Conservation (phyloP, 2,888 invertebrate species). For the Eupithecia subumbrata region DNA sequence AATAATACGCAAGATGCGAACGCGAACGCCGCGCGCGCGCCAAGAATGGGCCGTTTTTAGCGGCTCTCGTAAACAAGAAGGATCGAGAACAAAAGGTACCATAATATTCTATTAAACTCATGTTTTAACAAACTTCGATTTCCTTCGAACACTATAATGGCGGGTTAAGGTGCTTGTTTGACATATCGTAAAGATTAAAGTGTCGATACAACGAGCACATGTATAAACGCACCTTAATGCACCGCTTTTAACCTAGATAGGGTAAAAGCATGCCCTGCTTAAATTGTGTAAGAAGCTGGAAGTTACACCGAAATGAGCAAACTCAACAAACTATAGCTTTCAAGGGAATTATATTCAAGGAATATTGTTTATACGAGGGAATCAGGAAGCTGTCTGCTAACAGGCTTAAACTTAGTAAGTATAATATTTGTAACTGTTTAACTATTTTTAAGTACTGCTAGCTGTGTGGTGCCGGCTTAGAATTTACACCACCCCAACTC, state of each 20-base stretch:
- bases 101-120: too few relatives aligned
- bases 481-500: too few relatives aligned
- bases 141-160: background rate
- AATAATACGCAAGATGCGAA: too few relatives aligned
- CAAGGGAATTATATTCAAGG: background rate
- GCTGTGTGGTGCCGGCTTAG: too few relatives aligned
- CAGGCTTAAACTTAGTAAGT: too few relatives aligned
- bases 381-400: background rate
- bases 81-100: too few relatives aligned
- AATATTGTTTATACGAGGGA: background rate
- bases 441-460: too few relatives aligned
- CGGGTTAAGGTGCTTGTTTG: background rate
- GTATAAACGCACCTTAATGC: constrained; percentile 44
- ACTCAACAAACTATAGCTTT: background rate
- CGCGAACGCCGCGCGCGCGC: too few relatives aligned
- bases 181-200: background rate
- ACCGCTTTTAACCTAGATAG: constrained; percentile 49
- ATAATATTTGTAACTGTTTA: too few relatives aligned
- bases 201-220: background rate
- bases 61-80: too few relatives aligned
- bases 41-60: too few relatives aligned
- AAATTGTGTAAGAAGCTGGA: constrained; percentile 39
- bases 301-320: constrained; percentile 38
- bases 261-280: constrained; percentile 39
- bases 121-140: background rate